These are phyloP conservation scores for Rattus rattus DNA, from an alignment of 2,113 vertebrate species.

Conservation along the genomic window DNA sequence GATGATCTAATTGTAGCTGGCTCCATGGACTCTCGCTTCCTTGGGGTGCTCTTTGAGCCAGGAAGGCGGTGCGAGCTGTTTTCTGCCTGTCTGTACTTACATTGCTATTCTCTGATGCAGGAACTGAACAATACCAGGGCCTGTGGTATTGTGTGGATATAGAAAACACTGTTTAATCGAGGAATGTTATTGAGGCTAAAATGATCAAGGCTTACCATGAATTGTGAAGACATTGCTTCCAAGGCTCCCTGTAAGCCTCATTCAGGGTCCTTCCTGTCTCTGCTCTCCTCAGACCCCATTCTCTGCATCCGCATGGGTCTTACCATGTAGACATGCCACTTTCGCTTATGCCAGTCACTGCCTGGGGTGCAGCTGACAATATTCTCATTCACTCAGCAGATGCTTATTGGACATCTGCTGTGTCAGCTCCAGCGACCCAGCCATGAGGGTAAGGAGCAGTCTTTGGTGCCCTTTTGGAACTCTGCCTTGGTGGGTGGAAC, in stretches of 20 bases:
- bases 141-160: background rate
- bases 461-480: background rate
- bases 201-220: background rate
- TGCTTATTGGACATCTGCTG: background rate
- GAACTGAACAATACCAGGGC: background rate
- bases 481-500: background rate
- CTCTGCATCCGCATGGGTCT: background rate
- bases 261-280: background rate
- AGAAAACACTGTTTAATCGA: constrained; percentile 1
- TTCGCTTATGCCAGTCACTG: background rate
- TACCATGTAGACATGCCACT: background rate
- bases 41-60: background rate
- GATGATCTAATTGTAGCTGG: background rate
- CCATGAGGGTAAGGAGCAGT: background rate
- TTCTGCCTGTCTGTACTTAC: background rate
- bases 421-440: constrained; percentile 14
- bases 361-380: background rate
- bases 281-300: background rate
- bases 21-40: background rate
- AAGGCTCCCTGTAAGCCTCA: background rate
- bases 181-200: background rate
- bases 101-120: background rate
- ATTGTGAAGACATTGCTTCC: background rate
- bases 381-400: background rate
- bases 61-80: background rate